phyloP scores from a whole-genome alignment of 2,797 vertebrate genomes.

The Vipera ursinii region DNA sequence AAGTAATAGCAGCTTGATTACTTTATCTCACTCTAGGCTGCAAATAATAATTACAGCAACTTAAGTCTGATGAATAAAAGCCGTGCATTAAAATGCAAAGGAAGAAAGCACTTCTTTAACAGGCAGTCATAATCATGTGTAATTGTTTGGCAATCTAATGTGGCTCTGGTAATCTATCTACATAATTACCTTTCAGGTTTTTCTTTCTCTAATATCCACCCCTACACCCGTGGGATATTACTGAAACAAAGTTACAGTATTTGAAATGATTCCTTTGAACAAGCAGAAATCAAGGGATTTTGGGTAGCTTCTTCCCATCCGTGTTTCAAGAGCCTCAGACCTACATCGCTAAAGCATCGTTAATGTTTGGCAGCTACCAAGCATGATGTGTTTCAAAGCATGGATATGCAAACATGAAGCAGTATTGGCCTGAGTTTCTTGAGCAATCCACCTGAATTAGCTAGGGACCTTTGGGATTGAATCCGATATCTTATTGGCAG shows the following conservation, averaged over 20 bases:
- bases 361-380: neutral
- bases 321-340: neutral
- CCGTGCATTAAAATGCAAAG: constrained; percentile 50
- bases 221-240: neutral
- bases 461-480: neutral
- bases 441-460: neutral
- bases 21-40: constrained; percentile 56
- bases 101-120: constrained; percentile 45
- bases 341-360: neutral
- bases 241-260: neutral
- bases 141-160: constrained; percentile 46
- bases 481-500: neutral
- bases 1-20: constrained; percentile 44
- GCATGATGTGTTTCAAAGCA: neutral
- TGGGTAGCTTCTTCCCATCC: neutral
- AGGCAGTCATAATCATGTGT: constrained; percentile 34
- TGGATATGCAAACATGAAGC: no score
- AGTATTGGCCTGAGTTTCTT: neutral
- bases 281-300: neutral
- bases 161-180: constrained; percentile 41
- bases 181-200: constrained; percentile 26
- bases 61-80: constrained; percentile 62
- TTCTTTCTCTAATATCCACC: constrained; percentile 23
- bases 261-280: neutral
- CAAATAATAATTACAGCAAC: constrained; percentile 61